A percentile compares a stretch with the other conserved stretches of the same genome.
These are phyloP conservation scores for Tichodroma muraria DNA, from an alignment of 2,113 vertebrate genomes.

Conservation along the genomic window DNA sequence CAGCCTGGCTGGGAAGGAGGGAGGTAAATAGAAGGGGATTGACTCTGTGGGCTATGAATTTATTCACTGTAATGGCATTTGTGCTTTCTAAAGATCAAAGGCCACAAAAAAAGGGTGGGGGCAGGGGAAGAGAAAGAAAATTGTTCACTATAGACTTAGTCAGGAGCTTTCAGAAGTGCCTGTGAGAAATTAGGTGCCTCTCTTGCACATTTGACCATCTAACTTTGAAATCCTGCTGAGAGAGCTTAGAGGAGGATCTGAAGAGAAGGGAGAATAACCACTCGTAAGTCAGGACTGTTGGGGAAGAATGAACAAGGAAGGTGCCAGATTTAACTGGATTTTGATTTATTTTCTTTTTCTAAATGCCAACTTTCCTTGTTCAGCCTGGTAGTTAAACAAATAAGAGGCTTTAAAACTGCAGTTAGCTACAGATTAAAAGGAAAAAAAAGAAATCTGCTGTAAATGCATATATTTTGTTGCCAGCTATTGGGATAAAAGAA, in stretches of 20 bases:
- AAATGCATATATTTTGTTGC: background rate
- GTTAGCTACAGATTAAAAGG: background rate
- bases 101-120: background rate
- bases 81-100: conserved; percentile 62
- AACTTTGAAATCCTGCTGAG: conserved; percentile 47
- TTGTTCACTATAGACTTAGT: conserved; percentile 10
- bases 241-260: background rate
- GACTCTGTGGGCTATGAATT: conserved; percentile 41
- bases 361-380: background rate
- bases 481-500: background rate
- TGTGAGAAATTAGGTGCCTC: conserved; percentile 52
- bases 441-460: background rate
- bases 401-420: background rate
- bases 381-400: background rate
- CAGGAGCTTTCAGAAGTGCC: conserved; percentile 34
- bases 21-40: conserved; percentile 29
- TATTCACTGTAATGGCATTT: conserved; percentile 48
- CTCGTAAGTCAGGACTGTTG: background rate
- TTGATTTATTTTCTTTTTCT: background rate
- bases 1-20: background rate
- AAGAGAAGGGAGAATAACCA: background rate
- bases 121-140: conserved; percentile 18
- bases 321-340: background rate
- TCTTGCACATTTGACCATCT: conserved; percentile 3
- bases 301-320: background rate